phyloP scores from a whole-genome alignment of 2,797 vertebrate genomes.

The Remorina albescens region DNA sequence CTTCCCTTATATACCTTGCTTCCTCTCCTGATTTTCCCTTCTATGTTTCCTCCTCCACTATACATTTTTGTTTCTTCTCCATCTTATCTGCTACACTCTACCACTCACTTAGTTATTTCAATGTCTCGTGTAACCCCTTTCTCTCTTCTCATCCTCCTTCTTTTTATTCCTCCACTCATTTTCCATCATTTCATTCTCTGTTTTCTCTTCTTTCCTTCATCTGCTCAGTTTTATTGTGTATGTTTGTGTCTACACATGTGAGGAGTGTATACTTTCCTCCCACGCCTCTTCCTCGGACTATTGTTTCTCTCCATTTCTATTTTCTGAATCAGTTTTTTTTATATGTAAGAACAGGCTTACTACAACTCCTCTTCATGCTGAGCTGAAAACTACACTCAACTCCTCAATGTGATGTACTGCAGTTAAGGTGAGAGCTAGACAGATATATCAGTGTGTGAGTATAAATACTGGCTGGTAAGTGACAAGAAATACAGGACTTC shows the following conservation, averaged over 20 bases:
- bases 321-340: background rate
- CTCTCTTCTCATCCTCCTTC: background rate
- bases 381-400: constrained; percentile 19
- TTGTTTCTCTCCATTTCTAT: background rate
- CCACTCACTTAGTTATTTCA: background rate
- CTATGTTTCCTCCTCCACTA: too few relatives aligned
- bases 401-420: background rate
- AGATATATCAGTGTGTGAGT: background rate
- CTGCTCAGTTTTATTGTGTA: constrained; percentile 5
- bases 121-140: background rate
- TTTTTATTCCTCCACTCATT: background rate
- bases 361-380: constrained; percentile 1
- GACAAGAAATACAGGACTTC: background rate
- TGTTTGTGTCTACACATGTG: constrained; percentile 8
- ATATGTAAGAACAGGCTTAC: background rate
- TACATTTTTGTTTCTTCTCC: background rate
- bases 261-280: too few relatives aligned
- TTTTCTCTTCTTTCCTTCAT: background rate
- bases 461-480: background rate
- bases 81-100: background rate
- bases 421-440: background rate
- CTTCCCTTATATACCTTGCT: too few relatives aligned
- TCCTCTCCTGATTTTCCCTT: too few relatives aligned
- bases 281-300: background rate
- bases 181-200: too few relatives aligned